Evolutionary conservation across 2,888 invertebrate species (phyloP).

Genomic region (Sphinx pinastri): DNA sequence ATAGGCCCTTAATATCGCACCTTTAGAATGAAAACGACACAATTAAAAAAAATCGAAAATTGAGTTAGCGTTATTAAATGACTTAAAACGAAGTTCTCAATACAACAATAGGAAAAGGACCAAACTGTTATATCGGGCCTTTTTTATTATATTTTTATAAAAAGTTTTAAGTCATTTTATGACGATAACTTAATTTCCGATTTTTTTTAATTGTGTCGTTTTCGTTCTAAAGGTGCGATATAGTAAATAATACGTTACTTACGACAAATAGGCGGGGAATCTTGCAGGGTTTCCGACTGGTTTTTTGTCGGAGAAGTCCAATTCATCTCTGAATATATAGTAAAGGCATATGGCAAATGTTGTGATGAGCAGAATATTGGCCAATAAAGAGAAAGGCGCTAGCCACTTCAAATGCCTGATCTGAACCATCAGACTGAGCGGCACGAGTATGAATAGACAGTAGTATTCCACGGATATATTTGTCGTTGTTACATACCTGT

Average conservation of each 20-base stretch:
- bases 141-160: too few species aligned
- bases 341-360: conserved; percentile 93
- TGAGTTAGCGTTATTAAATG: too few species aligned
- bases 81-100: too few species aligned
- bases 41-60: too few species aligned
- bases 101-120: too few species aligned
- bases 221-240: too few species aligned
- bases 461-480: conserved; percentile 69
- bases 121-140: too few species aligned
- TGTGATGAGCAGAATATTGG: conserved; percentile 90
- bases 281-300: conserved; percentile 80
- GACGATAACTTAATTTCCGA: too few species aligned
- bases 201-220: too few species aligned
- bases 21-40: too few species aligned
- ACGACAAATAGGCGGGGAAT: conserved; percentile 93
- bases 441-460: conserved; percentile 66
- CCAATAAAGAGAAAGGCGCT: conserved; percentile 94
- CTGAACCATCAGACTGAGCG: conserved; percentile 71
- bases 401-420: conserved; percentile 91
- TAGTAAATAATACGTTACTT: conserved; percentile 46
- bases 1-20: too few species aligned
- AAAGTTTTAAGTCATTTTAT: too few species aligned
- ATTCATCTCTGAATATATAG: conserved; percentile 87
- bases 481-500: conserved; percentile 60
- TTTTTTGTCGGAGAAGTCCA: conserved; percentile 74